Percentiles rank a stretch among this genome's conserved stretches.
Evolutionary conservation across 2,888 invertebrate genomes (phyloP).

Genomic region (Drosophila kanekoi): DNA sequence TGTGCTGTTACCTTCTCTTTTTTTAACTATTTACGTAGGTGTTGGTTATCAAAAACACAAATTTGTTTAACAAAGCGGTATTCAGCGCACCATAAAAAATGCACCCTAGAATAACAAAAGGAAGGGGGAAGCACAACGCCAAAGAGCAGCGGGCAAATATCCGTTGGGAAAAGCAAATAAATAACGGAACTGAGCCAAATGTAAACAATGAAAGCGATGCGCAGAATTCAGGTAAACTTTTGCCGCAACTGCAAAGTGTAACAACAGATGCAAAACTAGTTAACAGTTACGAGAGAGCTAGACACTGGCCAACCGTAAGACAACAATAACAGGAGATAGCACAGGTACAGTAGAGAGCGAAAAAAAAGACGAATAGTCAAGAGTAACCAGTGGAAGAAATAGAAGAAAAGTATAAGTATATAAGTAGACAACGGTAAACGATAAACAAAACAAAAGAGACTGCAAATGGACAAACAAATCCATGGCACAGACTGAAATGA

Average conservation of each 20-base stretch:
- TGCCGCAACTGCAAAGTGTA: constrained; percentile 20
- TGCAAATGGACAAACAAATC: constrained; percentile 58
- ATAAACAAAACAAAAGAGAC: constrained; percentile 43
- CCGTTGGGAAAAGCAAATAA: constrained; percentile 63
- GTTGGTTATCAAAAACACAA: constrained; percentile 36
- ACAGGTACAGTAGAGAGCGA: constrained; percentile 1
- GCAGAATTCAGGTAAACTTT: constrained; percentile 53
- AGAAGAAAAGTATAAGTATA: constrained; percentile 26
- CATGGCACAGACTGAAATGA: constrained; percentile 49
- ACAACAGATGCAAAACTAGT: constrained; percentile 54
- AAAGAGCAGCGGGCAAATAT: constrained; percentile 53
- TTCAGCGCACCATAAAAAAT: constrained; percentile 68
- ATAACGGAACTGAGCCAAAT: constrained; percentile 54
- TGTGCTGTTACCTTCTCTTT: not conserved
- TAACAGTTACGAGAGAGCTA: constrained; percentile 18
- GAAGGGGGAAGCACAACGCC: constrained; percentile 10
- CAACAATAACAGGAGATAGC: constrained; percentile 34
- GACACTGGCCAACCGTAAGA: constrained; percentile 23
- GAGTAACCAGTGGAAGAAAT: not conserved
- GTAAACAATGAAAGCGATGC: constrained; percentile 61
- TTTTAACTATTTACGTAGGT: constrained; percentile 2
- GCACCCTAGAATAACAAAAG: constrained; percentile 29
- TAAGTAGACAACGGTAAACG: constrained; percentile 17
- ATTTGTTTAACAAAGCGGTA: constrained; percentile 75
- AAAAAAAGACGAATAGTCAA: not conserved